phyloP scores from a whole-genome alignment of 2,888 invertebrate species.

The Pachymerium ferrugineum region DNA sequence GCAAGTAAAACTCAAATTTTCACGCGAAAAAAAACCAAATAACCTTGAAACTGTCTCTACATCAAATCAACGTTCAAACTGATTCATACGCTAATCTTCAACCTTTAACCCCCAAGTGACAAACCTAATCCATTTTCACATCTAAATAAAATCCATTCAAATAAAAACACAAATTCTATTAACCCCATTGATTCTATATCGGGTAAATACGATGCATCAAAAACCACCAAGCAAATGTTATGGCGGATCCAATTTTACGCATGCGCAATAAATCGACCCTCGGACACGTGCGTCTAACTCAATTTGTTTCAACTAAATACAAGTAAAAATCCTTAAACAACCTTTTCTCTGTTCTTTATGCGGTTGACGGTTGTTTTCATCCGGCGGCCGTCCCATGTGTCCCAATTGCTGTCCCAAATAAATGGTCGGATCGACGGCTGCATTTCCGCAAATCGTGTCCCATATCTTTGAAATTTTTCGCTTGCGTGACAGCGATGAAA shows the following conservation, averaged over 20 bases:
- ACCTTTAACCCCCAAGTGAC: not conserved
- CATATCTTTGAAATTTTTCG: constrained; percentile 37
- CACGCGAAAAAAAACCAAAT: not conserved
- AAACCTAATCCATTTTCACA: not conserved
- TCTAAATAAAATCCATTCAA: no score
- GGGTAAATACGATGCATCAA: no score
- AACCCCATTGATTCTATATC: no score
- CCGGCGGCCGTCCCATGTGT: constrained; percentile 31
- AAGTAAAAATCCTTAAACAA: not conserved
- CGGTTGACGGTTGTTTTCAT: constrained; percentile 36
- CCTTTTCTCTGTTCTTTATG: constrained; percentile 37
- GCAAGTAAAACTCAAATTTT: not conserved
- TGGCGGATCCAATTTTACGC: not conserved
- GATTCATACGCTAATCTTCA: not conserved
- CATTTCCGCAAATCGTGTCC: constrained; percentile 36
- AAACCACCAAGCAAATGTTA: not conserved
- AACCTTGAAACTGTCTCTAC: not conserved
- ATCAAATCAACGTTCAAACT: not conserved
- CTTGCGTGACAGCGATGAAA: constrained; percentile 33
- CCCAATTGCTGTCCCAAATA: constrained; percentile 3
- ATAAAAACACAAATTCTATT: not conserved
- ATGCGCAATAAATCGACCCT: not conserved
- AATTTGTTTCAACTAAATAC: not conserved
- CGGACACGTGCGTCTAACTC: not conserved
- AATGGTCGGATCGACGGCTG: not conserved